Evolutionary conservation across 2,888 invertebrate genomes (phyloP).

Genomic region (Sphecodes monilicornis): DNA sequence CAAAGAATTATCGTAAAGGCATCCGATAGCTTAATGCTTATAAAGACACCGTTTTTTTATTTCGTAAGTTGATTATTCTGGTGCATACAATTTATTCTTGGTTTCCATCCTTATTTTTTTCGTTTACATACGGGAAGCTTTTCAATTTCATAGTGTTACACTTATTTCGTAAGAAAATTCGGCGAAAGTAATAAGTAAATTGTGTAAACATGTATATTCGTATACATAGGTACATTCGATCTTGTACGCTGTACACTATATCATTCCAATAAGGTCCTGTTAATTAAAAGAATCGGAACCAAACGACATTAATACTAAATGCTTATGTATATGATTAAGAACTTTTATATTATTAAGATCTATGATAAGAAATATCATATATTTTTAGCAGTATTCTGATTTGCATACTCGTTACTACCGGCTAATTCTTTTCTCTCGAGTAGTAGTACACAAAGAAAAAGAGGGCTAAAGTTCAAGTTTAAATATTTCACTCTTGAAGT

Average conservation of each 20-base stretch:
- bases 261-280: constrained; percentile 62
- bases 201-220: constrained; percentile 58
- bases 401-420: constrained; percentile 38
- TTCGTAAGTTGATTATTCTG: constrained; percentile 58
- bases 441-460: background rate
- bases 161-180: constrained; percentile 42
- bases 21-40: constrained; percentile 55
- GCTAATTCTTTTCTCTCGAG: constrained; percentile 16
- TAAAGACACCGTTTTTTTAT: constrained; percentile 41
- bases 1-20: constrained; percentile 46
- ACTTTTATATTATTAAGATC: constrained; percentile 55
- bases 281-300: constrained; percentile 37
- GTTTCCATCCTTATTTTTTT: constrained; percentile 26
- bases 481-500: constrained; percentile 33
- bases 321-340: constrained; percentile 27
- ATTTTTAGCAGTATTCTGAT: constrained; percentile 45
- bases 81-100: constrained; percentile 36
- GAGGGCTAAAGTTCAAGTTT: constrained; percentile 37
- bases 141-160: constrained; percentile 32
- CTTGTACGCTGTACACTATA: constrained; percentile 49
- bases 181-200: constrained; percentile 46
- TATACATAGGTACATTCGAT: constrained; percentile 51
- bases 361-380: too few relatives aligned
- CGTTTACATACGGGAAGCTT: constrained; percentile 16
- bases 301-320: constrained; percentile 35